Percentiles rank a stretch among this genome's conserved stretches.
Conservation (phyloP, 2,888 invertebrate genomes). For the Lathronympha strigana region DNA sequence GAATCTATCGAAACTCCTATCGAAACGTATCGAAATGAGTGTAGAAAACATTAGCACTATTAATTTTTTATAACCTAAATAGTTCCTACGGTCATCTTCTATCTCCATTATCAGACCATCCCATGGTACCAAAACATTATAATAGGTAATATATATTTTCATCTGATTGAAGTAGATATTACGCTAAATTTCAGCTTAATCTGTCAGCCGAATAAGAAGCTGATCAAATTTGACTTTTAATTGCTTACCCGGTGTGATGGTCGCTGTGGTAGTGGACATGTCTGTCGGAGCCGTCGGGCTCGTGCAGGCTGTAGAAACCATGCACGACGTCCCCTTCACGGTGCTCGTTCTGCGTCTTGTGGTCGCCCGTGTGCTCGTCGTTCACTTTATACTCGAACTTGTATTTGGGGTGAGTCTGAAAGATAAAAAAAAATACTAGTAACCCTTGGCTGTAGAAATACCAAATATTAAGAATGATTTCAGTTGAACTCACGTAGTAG, state of each 20-base stretch:
- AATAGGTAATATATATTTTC: too few species aligned
- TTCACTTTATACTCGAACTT: constrained; percentile 67
- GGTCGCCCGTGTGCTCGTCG: constrained; percentile 80
- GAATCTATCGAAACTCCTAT: too few species aligned
- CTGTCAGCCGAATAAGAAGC: too few species aligned
- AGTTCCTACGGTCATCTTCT: too few species aligned
- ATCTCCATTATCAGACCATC: too few species aligned
- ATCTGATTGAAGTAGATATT: too few species aligned
- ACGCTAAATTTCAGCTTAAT: too few species aligned
- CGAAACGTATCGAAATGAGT: too few species aligned
- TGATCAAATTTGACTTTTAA: neutral
- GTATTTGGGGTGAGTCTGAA: constrained; percentile 66
- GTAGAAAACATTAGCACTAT: too few species aligned
- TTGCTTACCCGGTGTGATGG: constrained; percentile 71
- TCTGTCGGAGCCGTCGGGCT: constrained; percentile 81
- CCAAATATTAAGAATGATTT: neutral
- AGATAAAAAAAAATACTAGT: neutral
- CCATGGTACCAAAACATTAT: too few species aligned
- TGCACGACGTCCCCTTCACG: constrained; percentile 76
- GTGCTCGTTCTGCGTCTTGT: constrained; percentile 75
- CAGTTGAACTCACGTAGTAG: constrained; percentile 54
- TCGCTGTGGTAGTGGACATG: constrained; percentile 82
- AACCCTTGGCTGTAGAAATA: neutral
- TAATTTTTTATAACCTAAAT: too few species aligned
- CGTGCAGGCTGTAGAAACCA: constrained; percentile 70